Conservation (phyloP, 2,888 invertebrate genomes). For the Parnassius apollo region DNA sequence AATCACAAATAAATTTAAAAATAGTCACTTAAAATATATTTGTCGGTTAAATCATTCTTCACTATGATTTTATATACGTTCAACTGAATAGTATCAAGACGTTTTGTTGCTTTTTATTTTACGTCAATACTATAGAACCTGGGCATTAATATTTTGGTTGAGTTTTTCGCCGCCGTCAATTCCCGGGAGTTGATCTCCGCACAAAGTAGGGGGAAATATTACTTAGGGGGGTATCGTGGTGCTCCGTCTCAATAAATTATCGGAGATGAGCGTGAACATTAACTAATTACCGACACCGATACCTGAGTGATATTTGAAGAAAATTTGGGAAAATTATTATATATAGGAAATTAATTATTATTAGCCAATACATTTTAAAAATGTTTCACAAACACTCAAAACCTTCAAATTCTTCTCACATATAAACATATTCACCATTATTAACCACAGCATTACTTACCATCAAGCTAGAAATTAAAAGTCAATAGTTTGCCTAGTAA, state of each 20-base stretch:
- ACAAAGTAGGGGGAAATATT: conserved; percentile 45
- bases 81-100: conserved; percentile 46
- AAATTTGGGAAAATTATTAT: conserved; percentile 24
- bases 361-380: too few species aligned
- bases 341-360: too few species aligned
- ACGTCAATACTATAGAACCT: conserved; percentile 69
- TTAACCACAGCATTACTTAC: too few species aligned
- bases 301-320: conserved; percentile 47
- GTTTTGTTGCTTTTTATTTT: conserved; percentile 36
- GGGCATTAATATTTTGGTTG: conserved; percentile 80
- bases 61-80: too few species aligned
- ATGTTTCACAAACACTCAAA: too few species aligned
- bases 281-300: conserved; percentile 78
- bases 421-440: too few species aligned
- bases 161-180: conserved; percentile 78
- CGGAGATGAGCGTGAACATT: conserved; percentile 75
- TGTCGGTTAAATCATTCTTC: too few species aligned
- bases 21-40: too few species aligned
- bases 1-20: too few species aligned
- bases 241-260: conserved; percentile 80
- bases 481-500: too few species aligned
- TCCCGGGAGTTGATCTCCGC: conserved; percentile 57
- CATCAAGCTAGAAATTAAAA: too few species aligned
- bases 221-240: conserved; percentile 45
- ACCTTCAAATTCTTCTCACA: too few species aligned